A percentile compares a stretch with the other conserved stretches of the same genome.
phyloP scores from a whole-genome alignment of 2,113 vertebrate species.

The Raja brachyura region DNA sequence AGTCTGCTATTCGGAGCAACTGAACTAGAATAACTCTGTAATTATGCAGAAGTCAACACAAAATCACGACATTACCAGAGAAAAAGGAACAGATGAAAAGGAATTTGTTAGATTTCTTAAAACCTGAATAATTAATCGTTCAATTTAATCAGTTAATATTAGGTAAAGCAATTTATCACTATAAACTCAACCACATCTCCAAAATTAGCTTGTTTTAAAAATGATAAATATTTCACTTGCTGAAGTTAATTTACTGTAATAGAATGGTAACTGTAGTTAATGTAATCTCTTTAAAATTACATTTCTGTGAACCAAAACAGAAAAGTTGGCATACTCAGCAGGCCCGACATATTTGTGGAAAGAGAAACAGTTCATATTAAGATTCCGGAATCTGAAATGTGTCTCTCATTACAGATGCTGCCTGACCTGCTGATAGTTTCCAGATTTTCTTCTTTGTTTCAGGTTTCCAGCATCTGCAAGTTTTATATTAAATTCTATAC shows the following conservation, averaged over 20 bases:
- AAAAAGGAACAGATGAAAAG: neutral
- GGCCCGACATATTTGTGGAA: neutral
- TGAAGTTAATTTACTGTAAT: too few species aligned
- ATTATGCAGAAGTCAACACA: too few species aligned
- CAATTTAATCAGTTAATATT: slow-evolving; percentile 29
- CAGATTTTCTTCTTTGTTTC: too few species aligned
- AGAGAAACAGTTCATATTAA: too few species aligned
- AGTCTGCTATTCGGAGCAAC: neutral
- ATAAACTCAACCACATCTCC: neutral
- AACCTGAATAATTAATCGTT: slow-evolving; percentile 28
- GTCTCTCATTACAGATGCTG: too few species aligned
- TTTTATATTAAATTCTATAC: neutral
- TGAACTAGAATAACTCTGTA: neutral
- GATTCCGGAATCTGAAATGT: too few species aligned
- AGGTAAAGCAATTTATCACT: neutral
- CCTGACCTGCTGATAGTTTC: too few species aligned
- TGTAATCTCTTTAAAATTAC: slow-evolving; percentile 1
- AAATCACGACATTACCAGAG: neutral
- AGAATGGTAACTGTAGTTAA: too few species aligned
- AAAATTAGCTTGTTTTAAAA: neutral
- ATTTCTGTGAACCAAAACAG: neutral
- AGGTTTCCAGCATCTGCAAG: too few species aligned
- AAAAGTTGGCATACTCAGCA: too few species aligned
- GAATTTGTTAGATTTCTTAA: neutral
- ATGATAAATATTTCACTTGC: slow-evolving; percentile 3